phyloP scores from a whole-genome alignment of 2,797 vertebrate species.

The Sarcophilus harrisii region DNA sequence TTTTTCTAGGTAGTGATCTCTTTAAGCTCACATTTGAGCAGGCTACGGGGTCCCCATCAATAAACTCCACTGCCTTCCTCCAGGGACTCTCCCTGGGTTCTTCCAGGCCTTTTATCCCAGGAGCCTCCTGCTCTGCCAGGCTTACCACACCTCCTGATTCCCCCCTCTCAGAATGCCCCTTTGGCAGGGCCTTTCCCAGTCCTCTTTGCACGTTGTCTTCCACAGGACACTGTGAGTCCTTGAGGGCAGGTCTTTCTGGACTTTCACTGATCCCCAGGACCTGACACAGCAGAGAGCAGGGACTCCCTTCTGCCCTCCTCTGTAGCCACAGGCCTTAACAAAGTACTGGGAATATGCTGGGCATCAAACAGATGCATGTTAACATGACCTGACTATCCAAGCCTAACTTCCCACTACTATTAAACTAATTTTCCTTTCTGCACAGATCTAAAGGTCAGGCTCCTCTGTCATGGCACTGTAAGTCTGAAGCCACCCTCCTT shows the following conservation, averaged over 20 bases:
- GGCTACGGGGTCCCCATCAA: not conserved
- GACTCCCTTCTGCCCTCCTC: not conserved
- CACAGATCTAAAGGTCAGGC: not conserved
- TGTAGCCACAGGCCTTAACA: not conserved
- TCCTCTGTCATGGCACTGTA: not conserved
- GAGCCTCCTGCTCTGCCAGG: not conserved
- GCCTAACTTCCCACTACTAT: not conserved
- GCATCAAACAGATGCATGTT: not conserved
- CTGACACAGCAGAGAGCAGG: not conserved
- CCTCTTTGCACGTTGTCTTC: not conserved
- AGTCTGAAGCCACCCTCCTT: not conserved
- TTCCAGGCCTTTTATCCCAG: not conserved
- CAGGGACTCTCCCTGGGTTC: not conserved
- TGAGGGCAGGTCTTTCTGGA: not conserved
- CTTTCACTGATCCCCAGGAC: too few relatives aligned
- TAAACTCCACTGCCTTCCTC: not conserved
- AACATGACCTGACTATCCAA: not conserved
- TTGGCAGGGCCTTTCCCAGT: not conserved
- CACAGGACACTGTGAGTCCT: not conserved
- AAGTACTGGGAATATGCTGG: not conserved
- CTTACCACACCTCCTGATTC: not conserved
- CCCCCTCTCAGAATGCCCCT: not conserved
- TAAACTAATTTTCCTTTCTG: too few relatives aligned
- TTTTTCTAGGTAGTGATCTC: too few relatives aligned
- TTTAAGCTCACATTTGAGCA: not conserved